phyloP scores from a whole-genome alignment of 1,140 invertebrate species.

The Acromyrmex echinatior region DNA sequence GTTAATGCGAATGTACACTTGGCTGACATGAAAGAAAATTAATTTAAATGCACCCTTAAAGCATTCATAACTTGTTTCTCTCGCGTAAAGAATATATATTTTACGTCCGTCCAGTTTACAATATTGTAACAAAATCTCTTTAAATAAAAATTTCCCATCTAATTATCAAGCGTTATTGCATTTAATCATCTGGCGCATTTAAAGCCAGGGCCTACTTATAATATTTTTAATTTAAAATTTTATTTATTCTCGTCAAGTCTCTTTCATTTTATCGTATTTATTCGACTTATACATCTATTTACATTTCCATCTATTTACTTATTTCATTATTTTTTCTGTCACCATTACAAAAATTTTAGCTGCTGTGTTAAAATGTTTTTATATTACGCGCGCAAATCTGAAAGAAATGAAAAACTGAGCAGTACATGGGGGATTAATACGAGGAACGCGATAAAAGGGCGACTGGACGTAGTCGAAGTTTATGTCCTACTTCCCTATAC shows the following conservation, averaged over 20 bases:
- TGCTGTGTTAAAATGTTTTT: neutral
- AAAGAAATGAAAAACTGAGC: neutral
- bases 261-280: neutral
- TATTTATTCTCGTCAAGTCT: neutral
- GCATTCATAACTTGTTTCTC: conserved; percentile 47
- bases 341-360: neutral
- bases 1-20: conserved; percentile 59
- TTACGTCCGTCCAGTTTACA: conserved; percentile 32
- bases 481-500: conserved; percentile 39
- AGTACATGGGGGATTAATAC: neutral
- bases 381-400: neutral
- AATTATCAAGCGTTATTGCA: conserved; percentile 52
- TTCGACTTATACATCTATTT: neutral
- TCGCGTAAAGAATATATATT: conserved; percentile 48
- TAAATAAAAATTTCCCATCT: conserved; percentile 40
- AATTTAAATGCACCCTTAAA: conserved; percentile 62
- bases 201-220: neutral
- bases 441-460: conserved; percentile 27
- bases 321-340: neutral
- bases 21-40: conserved; percentile 61
- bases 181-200: conserved; percentile 17
- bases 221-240: conserved; percentile 19
- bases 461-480: conserved; percentile 29
- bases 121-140: conserved; percentile 27
- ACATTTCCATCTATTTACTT: neutral